Conservation (phyloP, 1,140 invertebrate genomes). For the Antheraea pernyi region DNA sequence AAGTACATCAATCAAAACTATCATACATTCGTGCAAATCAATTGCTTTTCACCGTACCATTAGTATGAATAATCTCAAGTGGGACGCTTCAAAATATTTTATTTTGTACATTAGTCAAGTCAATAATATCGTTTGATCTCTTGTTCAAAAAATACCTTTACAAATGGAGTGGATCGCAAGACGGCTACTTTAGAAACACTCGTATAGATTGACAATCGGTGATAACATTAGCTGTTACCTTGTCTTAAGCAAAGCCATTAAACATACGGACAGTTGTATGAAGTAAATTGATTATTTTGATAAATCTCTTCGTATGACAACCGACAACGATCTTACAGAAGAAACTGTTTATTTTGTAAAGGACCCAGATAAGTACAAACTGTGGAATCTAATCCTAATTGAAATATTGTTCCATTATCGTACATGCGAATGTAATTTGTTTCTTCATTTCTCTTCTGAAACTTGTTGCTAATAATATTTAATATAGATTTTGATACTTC, state of each 20-base stretch:
- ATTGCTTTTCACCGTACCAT: conserved; percentile 1
- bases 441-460: no score
- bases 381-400: neutral
- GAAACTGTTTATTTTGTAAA: neutral
- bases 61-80: neutral
- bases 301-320: conserved; percentile 46
- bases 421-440: no score
- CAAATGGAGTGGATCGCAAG: conserved; percentile 32
- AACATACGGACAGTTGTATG: conserved; percentile 59
- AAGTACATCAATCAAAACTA: neutral
- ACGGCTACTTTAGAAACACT: conserved; percentile 49
- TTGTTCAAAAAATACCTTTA: conserved; percentile 44
- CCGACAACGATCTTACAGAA: neutral
- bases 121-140: conserved; percentile 44
- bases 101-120: conserved; percentile 42
- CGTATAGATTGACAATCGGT: conserved; percentile 57
- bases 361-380: neutral
- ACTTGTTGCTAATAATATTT: no score
- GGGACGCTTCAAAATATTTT: conserved; percentile 41
- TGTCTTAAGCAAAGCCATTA: conserved; percentile 58
- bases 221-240: conserved; percentile 61
- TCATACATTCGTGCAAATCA: neutral
- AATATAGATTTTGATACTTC: no score
- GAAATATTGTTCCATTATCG: no score
- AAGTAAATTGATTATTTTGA: conserved; percentile 63